These are phyloP conservation scores for Eupithecia pulchellata DNA, from an alignment of 2,888 invertebrate genomes.

Conservation along the genomic window DNA sequence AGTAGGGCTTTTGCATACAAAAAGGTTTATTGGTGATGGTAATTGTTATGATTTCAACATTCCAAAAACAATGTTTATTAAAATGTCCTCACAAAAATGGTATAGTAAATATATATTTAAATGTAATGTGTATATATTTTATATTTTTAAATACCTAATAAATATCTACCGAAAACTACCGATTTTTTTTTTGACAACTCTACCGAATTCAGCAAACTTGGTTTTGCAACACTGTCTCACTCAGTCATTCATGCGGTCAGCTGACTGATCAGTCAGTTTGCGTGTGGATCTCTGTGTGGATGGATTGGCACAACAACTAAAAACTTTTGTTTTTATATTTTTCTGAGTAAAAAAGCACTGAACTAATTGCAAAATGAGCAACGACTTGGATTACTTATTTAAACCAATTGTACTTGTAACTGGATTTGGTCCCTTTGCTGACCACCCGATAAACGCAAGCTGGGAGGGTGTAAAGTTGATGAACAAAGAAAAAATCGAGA, in stretches of 20 bases:
- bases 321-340: not conserved
- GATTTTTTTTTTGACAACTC: too few relatives aligned
- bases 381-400: conserved; percentile 61
- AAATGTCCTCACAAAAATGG: too few relatives aligned
- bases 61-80: too few relatives aligned
- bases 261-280: not conserved
- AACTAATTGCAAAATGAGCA: conserved; percentile 48
- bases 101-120: too few relatives aligned
- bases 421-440: conserved; percentile 93
- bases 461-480: conserved; percentile 92
- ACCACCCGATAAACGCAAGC: conserved; percentile 91
- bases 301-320: not conserved
- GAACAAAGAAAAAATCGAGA: conserved; percentile 81
- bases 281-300: not conserved
- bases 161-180: too few relatives aligned
- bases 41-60: too few relatives aligned
- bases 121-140: too few relatives aligned
- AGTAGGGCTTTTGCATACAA: too few relatives aligned
- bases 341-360: not conserved
- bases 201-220: too few relatives aligned
- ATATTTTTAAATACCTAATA: too few relatives aligned
- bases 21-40: too few relatives aligned
- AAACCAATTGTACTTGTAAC: conserved; percentile 86
- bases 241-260: not conserved
- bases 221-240: too few relatives aligned